phyloP scores from a whole-genome alignment of 35 echinoderm and acorn worm genomes.

The Ophioderma brevispina region DNA sequence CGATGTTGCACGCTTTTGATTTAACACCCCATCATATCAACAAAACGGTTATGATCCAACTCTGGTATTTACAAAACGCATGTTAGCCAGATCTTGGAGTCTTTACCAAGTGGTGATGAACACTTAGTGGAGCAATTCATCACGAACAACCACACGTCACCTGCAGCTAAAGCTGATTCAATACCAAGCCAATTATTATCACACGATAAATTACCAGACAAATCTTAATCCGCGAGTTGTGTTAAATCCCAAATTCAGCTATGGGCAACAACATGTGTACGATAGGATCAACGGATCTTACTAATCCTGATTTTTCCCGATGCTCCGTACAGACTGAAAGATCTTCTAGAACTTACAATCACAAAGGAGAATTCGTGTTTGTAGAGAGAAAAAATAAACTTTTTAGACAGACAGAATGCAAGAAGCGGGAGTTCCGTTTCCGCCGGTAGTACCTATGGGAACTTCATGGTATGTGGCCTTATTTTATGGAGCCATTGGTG shows the following conservation, averaged over 20 bases:
- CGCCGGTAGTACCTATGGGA: background rate
- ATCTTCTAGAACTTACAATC: background rate
- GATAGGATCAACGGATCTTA: background rate
- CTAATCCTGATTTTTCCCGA: background rate
- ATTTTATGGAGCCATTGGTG: too few relatives aligned
- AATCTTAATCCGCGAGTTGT: background rate
- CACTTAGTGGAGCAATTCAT: slow-evolving; percentile 1
- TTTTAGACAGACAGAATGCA: background rate
- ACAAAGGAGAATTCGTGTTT: background rate
- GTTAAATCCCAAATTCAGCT: background rate
- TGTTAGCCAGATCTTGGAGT: slow-evolving; percentile 17
- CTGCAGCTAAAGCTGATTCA: slow-evolving; percentile 39
- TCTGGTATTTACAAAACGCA: slow-evolving; percentile 2
- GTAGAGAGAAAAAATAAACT: background rate
- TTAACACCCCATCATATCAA: slow-evolving; percentile 63
- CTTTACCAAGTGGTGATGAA: slow-evolving; percentile 6
- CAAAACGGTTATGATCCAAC: slow-evolving; percentile 1
- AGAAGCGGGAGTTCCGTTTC: background rate
- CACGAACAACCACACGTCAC: slow-evolving; percentile 22
- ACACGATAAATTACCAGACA: background rate
- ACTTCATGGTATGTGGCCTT: background rate
- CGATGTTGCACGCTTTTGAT: slow-evolving; percentile 49
- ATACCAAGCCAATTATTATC: background rate
- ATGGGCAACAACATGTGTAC: background rate
- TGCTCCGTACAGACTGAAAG: too few relatives aligned